phyloP scores from a whole-genome alignment of 2,113 vertebrate species.

The Mastomys coucha region DNA sequence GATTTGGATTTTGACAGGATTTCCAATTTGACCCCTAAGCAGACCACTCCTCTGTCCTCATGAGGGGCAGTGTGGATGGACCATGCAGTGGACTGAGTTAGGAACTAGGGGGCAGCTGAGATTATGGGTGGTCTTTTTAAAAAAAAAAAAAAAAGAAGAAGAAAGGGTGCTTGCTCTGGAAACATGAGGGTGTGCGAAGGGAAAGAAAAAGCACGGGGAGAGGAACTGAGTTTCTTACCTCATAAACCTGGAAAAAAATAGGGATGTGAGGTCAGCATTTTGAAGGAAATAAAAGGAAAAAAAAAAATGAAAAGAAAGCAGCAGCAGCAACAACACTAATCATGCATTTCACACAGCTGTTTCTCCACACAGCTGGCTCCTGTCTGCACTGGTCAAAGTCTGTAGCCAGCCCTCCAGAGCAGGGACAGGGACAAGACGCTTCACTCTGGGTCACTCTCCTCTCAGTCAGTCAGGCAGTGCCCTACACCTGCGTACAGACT shows the following conservation, averaged over 20 bases:
- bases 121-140: conserved; percentile 62
- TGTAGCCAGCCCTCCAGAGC: not conserved
- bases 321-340: conserved; percentile 90
- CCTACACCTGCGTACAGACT: not conserved
- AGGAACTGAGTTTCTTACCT: conserved; percentile 91
- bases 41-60: conserved; percentile 69
- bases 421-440: not conserved
- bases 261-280: conserved; percentile 92
- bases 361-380: not conserved
- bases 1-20: not conserved
- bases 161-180: conserved; percentile 51
- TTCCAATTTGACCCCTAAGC: not conserved
- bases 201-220: conserved; percentile 62
- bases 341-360: conserved; percentile 73
- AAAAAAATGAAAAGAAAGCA: conserved; percentile 85
- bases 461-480: not conserved
- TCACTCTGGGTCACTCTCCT: not conserved
- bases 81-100: conserved; percentile 74
- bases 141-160: no score
- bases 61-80: conserved; percentile 55
- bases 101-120: conserved; percentile 71
- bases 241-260: conserved; percentile 95
- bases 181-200: conserved; percentile 64
- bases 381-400: not conserved
- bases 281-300: conserved; percentile 85